Evolutionary conservation across 2,797 vertebrate species (phyloP), one percentile per base, ranked within the genome.

Genomic region (Oryzias dopingdopingensis): DNA sequence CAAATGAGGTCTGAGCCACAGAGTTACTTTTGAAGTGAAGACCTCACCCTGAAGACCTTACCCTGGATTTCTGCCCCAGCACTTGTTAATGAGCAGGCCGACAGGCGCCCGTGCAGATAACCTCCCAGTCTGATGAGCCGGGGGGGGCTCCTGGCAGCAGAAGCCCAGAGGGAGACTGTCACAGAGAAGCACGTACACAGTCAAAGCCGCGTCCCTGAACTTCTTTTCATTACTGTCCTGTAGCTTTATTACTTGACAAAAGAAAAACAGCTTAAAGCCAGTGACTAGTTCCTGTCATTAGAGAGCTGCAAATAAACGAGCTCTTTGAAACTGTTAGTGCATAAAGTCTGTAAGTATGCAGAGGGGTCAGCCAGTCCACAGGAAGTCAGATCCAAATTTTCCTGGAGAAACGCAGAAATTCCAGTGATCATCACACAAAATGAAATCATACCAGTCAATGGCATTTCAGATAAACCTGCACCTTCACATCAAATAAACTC

Each of bases 1-100:
- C 87, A 92, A 92, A 92, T 91, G 82, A 92, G 87, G 70, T 84
- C 83, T 65, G 78, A 79, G 83, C 71, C 42, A 22, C 81, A 79
- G 88, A 79, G 88, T 86, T 89, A 86, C 81, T 88, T 87, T 86
- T 81, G 81, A 84, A 87, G 82, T 80, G 67, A 74, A 84, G 81
- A 76, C 76, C 73, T 75, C 74, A 73, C 52, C 72, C 48, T 74
- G 64, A 71, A 84, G 77, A 79, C 77, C 74, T 74, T 72, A 72
- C 51, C 74, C 43, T 51, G 64, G 80, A 75, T 78, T 81, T 76
- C 77, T 77, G 82, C 75, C 65, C 74, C 56, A 42, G 71, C 68
- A 70, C 29, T 17, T 68, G 57, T 52, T 84, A 86, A 90, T 85
- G 74, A 83, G 80, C 64, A 66, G 84, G 76, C 80, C 84, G 82